Conservation (phyloP, 2,888 invertebrate species). For the Eudasyphora cyanicolor region DNA sequence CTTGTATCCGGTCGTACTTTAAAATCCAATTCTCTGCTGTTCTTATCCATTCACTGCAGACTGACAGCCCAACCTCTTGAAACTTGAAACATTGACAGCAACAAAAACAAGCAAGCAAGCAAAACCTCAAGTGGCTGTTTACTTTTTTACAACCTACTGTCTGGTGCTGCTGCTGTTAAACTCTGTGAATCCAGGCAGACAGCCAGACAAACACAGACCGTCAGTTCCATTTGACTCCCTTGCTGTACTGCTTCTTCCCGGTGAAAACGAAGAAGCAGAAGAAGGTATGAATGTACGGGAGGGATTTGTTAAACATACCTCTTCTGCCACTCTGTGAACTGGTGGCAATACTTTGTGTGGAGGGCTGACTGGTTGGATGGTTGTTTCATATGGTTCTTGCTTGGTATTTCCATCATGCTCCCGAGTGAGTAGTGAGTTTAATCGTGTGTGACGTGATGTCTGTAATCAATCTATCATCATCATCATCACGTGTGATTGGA, state of each 20-base stretch:
- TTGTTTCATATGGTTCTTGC: neutral
- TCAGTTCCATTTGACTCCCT: no score
- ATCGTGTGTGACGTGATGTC: constrained; percentile 57
- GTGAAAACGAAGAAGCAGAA: no score
- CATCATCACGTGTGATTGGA: constrained; percentile 17
- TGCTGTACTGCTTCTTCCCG: no score
- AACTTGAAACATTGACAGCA: neutral
- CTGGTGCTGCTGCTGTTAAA: neutral
- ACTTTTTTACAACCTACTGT: neutral
- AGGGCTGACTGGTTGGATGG: neutral
- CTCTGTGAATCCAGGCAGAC: neutral
- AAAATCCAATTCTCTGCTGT: neutral
- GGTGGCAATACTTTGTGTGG: neutral
- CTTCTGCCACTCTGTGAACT: neutral
- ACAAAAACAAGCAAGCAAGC: neutral
- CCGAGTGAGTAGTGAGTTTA: constrained; percentile 45
- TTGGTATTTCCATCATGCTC: constrained; percentile 17
- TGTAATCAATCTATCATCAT: constrained; percentile 63
- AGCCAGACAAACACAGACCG: neutral
- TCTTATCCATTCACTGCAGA: neutral
- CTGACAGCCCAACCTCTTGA: neutral
- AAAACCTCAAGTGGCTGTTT: constrained; percentile 1
- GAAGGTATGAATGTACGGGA: neutral
- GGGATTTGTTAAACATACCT: neutral
- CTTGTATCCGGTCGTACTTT: neutral